These are phyloP conservation scores for Chaitophorus viminalis DNA, from an alignment of 2,888 invertebrate genomes.

Conservation along the genomic window DNA sequence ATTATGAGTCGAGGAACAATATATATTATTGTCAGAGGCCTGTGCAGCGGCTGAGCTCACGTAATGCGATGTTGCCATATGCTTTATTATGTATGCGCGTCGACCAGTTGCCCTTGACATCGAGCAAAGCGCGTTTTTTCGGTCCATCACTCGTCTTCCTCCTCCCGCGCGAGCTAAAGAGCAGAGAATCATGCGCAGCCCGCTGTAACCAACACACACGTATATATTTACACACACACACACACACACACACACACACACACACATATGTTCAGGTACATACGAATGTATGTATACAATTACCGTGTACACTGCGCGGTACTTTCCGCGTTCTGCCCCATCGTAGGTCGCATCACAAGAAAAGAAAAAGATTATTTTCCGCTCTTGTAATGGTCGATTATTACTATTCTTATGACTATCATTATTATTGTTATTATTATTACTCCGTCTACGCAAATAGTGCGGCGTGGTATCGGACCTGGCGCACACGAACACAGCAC, in stretches of 20 bases:
- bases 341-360: neutral
- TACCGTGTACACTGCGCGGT: neutral
- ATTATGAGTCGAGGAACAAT: constrained; percentile 50
- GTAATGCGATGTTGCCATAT: constrained; percentile 56
- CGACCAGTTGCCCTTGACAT: constrained; percentile 61
- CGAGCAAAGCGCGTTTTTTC: constrained; percentile 57
- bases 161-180: neutral
- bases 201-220: neutral
- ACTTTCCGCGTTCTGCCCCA: neutral
- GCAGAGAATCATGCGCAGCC: neutral
- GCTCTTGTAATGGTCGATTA: constrained; percentile 4
- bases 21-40: constrained; percentile 28
- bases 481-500: neutral
- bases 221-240: neutral
- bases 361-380: neutral
- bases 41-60: constrained; percentile 37
- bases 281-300: neutral
- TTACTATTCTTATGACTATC: neutral
- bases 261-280: neutral
- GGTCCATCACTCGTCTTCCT: constrained; percentile 58
- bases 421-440: neutral
- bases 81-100: constrained; percentile 36
- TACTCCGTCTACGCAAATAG: neutral
- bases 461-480: neutral
- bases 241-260: neutral